phyloP scores from a whole-genome alignment of 2,113 vertebrate genomes.

The Lucifuga dentata region DNA sequence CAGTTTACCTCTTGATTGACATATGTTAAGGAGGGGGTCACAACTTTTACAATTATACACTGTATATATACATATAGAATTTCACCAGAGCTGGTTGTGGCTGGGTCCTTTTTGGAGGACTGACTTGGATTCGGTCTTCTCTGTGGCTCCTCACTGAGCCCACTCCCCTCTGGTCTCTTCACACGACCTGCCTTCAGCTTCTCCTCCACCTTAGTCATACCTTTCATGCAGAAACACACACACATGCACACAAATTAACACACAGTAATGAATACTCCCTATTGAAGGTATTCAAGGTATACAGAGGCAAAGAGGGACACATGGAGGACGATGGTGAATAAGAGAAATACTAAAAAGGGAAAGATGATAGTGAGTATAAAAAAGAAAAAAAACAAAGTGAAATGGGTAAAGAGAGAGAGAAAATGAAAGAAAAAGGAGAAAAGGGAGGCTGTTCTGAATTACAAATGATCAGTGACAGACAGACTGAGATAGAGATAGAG shows the following conservation, averaged over 20 bases:
- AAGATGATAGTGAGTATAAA: slow-evolving; percentile 28
- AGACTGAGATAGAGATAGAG: not conserved
- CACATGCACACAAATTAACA: not conserved
- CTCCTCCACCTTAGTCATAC: slow-evolving; percentile 95
- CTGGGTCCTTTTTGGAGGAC: slow-evolving; percentile 82
- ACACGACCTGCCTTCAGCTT: slow-evolving; percentile 90
- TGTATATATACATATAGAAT: too few species aligned
- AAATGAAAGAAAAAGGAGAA: slow-evolving; percentile 24
- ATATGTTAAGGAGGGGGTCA: too few species aligned
- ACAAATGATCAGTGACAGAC: slow-evolving; percentile 15
- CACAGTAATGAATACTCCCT: slow-evolving; percentile 35
- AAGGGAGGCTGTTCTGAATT: slow-evolving; percentile 26
- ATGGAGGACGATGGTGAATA: slow-evolving; percentile 46
- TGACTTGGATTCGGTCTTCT: slow-evolving; percentile 80
- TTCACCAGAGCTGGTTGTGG: slow-evolving; percentile 76
- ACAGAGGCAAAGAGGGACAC: slow-evolving; percentile 23
- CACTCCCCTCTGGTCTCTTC: slow-evolving; percentile 85
- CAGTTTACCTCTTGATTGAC: too few species aligned
- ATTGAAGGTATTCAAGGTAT: slow-evolving; percentile 13
- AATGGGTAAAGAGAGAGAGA: slow-evolving; percentile 8
- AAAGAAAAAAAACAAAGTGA: slow-evolving; percentile 1
- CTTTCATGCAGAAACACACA: slow-evolving; percentile 73
- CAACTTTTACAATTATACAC: too few species aligned
- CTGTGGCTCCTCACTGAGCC: slow-evolving; percentile 83
- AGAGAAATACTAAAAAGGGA: slow-evolving; percentile 31